A percentile compares a stretch with the other conserved stretches of the same genome.
Evolutionary conservation across 2,113 vertebrate genomes (phyloP).

Genomic region (Pavo muticus): DNA sequence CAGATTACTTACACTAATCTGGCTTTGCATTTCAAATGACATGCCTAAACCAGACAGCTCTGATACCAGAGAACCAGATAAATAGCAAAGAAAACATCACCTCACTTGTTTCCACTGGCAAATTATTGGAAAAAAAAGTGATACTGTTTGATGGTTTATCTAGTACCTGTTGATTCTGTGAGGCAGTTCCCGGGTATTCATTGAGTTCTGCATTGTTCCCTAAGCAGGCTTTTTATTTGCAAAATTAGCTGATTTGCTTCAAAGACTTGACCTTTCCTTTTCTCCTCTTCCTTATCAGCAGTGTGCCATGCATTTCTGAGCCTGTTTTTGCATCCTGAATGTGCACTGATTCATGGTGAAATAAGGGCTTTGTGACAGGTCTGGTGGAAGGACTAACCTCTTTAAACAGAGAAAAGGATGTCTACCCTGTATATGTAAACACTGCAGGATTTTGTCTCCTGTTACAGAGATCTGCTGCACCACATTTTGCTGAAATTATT

Average conservation of each 20-base stretch:
- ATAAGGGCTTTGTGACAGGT: background rate
- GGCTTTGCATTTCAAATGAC: slow-evolving; percentile 80
- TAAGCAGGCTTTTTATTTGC: slow-evolving; percentile 74
- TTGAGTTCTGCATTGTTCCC: slow-evolving; percentile 41
- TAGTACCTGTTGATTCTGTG: slow-evolving; percentile 74
- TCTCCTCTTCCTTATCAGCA: slow-evolving; percentile 85
- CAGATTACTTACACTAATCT: too few species aligned
- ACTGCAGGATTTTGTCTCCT: background rate
- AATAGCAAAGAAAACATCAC: slow-evolving; percentile 86
- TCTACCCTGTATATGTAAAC: background rate
- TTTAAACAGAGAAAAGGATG: background rate
- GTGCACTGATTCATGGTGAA: slow-evolving; percentile 55
- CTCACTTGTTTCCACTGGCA: slow-evolving; percentile 82
- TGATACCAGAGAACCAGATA: slow-evolving; percentile 83
- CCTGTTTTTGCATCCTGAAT: slow-evolving; percentile 84
- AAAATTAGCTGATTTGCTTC: slow-evolving; percentile 48
- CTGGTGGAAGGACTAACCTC: background rate
- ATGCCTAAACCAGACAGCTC: slow-evolving; percentile 78
- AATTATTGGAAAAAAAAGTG: slow-evolving; percentile 76
- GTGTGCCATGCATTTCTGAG: slow-evolving; percentile 79
- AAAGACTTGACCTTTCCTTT: slow-evolving; percentile 84
- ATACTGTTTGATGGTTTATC: slow-evolving; percentile 83
- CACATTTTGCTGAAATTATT: background rate
- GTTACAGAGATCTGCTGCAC: background rate
- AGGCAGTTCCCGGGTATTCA: slow-evolving; percentile 34